A percentile compares a stretch with the other conserved stretches of the same genome.
phyloP scores from a whole-genome alignment of 2,888 invertebrate genomes.

The Noctua pronuba region DNA sequence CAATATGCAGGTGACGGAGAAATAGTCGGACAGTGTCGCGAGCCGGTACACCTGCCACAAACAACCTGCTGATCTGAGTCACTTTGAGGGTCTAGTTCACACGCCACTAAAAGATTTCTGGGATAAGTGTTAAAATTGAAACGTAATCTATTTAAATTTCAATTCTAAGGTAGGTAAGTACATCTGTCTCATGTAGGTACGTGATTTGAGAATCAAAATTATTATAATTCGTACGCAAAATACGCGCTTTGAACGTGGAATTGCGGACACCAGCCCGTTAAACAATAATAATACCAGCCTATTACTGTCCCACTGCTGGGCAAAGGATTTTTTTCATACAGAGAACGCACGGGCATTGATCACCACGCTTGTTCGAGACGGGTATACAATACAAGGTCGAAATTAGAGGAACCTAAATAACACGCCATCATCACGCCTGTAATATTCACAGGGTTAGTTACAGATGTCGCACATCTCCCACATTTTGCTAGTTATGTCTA shows the following conservation, averaged over 20 bases:
- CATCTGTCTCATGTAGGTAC: background rate
- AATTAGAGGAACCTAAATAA: background rate
- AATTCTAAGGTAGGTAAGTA: background rate
- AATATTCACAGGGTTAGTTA: background rate
- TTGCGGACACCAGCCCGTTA: no score
- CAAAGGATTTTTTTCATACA: no score
- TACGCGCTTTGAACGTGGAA: no score
- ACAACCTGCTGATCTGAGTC: constrained; percentile 42
- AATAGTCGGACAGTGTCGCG: constrained; percentile 49
- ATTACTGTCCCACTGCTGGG: no score
- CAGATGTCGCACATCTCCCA: background rate
- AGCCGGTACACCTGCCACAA: constrained; percentile 49
- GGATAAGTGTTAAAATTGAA: background rate
- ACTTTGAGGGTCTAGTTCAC: constrained; percentile 36
- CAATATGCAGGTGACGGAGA: constrained; percentile 50
- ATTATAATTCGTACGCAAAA: no score
- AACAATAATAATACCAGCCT: no score
- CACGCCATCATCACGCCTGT: no score
- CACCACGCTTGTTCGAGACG: no score
- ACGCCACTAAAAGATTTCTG: constrained; percentile 34
- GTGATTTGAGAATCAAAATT: background rate
- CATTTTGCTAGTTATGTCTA: background rate
- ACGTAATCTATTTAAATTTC: background rate
- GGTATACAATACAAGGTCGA: no score
- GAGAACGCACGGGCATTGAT: no score